Conservation (phyloP, 1,140 invertebrate genomes). For the Procambarus clarkii region DNA sequence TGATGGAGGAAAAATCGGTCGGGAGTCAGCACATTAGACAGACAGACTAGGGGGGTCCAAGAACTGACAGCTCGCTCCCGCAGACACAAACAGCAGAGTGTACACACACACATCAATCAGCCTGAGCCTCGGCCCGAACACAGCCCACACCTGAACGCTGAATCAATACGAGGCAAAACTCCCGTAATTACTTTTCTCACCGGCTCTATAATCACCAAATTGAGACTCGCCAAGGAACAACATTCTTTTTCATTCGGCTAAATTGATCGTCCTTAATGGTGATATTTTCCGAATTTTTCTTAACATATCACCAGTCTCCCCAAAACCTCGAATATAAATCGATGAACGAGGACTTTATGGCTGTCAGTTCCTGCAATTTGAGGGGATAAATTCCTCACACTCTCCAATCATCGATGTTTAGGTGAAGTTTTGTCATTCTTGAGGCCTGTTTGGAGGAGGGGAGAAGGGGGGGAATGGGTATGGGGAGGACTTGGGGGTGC, state of each 20-base stretch:
- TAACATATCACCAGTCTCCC: background rate
- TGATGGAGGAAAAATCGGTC: too few relatives aligned
- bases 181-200: background rate
- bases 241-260: background rate
- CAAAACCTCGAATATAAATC: background rate
- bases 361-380: conserved; percentile 6
- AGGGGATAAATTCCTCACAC: conserved; percentile 3
- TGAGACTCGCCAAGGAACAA: background rate
- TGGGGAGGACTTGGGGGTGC: background rate
- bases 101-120: too few relatives aligned
- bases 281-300: background rate
- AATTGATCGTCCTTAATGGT: background rate
- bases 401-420: background rate
- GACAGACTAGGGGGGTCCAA: too few relatives aligned
- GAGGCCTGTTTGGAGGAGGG: background rate
- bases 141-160: background rate
- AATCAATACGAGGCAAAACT: background rate
- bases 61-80: too few relatives aligned
- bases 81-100: too few relatives aligned
- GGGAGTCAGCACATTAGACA: too few relatives aligned
- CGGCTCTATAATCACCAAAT: background rate
- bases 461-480: background rate
- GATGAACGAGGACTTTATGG: background rate
- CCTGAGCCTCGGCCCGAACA: background rate
- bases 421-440: conserved; percentile 9